Base-by-base conservation (phyloP, 2,888 invertebrate genomes). In the Troides aeacus region DNA sequence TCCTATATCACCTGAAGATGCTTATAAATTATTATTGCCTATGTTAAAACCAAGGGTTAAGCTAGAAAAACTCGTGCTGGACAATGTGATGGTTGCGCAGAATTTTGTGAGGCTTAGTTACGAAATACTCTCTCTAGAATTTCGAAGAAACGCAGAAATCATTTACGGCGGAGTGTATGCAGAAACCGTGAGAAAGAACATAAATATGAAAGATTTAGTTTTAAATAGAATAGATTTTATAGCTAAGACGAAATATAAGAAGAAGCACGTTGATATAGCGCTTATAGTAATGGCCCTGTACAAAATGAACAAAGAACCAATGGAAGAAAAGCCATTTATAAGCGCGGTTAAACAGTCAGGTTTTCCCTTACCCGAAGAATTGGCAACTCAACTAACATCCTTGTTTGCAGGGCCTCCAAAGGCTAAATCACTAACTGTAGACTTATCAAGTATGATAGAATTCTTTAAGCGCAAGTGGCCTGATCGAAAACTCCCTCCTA, bases 391-490 rank as follows among this genome's bases (percentile, higher is more conserved):
- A 64, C 46, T 84, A 3, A 71, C 69, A 2, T 73, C 72, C 63
- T 71, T 72, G 50, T 84, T 85, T 70, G 75, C 79, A 15, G 84
- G 84, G 6, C 79, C 82, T 5, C 73, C 62, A 53, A 71, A 68
- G 6, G 77, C 77, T 10, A 83, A 80, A 56, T 67, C 69, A 0
- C 80, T 73, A 8, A 77, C 76, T 0, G 72, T 86, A 1, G 73
- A 83, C 65, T 71, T 86, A 56, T 66, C 56, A 56, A 74, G 71
- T 4, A 62, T 87, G n/a, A 78, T 77, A 1, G 86, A 87, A 1
- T 87, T 82, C 59, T 72, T 85, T 18, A 76, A 77, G 15, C 79
- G 85, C 10, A 77, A 82, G 58, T 87, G 86, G 84, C 87, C 87
- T 1, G 81, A 86, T 0, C 78, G 82, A 42, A 75, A 79, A 57